Conservation (phyloP, 2,113 vertebrate genomes). For the Corythoichthys haematopterus region DNA sequence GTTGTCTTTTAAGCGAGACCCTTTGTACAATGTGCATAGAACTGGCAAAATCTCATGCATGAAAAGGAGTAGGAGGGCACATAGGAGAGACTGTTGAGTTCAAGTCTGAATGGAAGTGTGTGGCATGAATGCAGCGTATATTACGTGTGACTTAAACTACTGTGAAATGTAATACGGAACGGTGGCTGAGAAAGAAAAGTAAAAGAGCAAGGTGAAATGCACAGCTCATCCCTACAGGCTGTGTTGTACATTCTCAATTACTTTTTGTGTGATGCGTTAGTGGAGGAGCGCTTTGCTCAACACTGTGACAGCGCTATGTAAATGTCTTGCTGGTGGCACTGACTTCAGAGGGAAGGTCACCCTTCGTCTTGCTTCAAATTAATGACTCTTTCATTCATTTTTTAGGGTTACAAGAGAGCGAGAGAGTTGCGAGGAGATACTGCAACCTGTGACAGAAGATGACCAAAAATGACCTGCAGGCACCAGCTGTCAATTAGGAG, state of each 20-base stretch:
- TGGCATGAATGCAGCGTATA: not conserved
- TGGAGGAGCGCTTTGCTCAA: slow-evolving; percentile 51
- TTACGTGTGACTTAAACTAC: slow-evolving; percentile 24
- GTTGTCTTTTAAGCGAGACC: slow-evolving; percentile 49
- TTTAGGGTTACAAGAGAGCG: slow-evolving; percentile 67
- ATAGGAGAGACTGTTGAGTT: not conserved
- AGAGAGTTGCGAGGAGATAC: slow-evolving; percentile 6
- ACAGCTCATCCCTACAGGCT: slow-evolving; percentile 60
- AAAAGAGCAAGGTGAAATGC: slow-evolving; percentile 33
- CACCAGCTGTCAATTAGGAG: slow-evolving; percentile 62
- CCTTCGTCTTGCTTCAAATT: slow-evolving; percentile 66
- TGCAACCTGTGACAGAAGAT: slow-evolving; percentile 30
- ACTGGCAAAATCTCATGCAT: slow-evolving; percentile 11
- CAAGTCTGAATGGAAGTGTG: not conserved
- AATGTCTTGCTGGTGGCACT: slow-evolving; percentile 74
- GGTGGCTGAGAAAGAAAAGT: slow-evolving; percentile 24
- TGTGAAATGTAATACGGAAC: slow-evolving; percentile 47
- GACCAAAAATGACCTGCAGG: slow-evolving; percentile 58
- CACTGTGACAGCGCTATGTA: slow-evolving; percentile 76
- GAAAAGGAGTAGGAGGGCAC: slow-evolving; percentile 7
- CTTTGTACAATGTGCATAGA: slow-evolving; percentile 23
- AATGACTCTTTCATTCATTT: slow-evolving; percentile 75
- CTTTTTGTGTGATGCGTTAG: slow-evolving; percentile 51
- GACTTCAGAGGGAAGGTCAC: slow-evolving; percentile 79
- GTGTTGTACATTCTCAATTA: slow-evolving; percentile 71